These are phyloP conservation scores for Netelia fuscicornis DNA, from an alignment of 2,888 invertebrate genomes.

Conservation along the genomic window DNA sequence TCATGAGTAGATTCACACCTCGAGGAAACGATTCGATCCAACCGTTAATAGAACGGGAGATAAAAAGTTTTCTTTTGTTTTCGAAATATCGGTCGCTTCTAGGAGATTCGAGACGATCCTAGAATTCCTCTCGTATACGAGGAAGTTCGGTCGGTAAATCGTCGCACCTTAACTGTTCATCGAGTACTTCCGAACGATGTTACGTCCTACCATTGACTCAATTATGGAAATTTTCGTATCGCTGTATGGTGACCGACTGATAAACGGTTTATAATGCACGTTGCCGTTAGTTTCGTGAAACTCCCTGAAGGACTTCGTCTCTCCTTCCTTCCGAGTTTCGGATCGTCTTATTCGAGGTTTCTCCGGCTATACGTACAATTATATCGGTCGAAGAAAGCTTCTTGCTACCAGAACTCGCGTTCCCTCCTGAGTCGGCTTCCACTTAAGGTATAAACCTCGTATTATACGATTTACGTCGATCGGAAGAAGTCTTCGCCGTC, in stretches of 20 bases:
- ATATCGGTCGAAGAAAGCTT: constrained; percentile 11
- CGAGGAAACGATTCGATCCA: too few species aligned
- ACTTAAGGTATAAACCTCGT: constrained; percentile 55
- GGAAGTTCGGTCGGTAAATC: too few species aligned
- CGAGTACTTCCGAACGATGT: constrained; percentile 29
- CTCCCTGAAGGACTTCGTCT: constrained; percentile 2
- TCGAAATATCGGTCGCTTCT: too few species aligned
- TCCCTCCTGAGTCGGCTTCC: constrained; percentile 54
- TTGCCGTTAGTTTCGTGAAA: background rate
- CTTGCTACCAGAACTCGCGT: constrained; percentile 12
- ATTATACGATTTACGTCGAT: background rate
- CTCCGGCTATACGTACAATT: background rate
- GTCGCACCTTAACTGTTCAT: background rate
- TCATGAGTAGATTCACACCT: too few species aligned
- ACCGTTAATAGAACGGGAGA: too few species aligned
- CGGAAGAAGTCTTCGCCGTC: background rate
- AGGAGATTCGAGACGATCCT: too few species aligned
- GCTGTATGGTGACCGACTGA: background rate
- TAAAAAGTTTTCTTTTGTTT: too few species aligned
- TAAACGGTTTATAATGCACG: constrained; percentile 3
- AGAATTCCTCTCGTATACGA: too few species aligned
- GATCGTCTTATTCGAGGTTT: constrained; percentile 1
- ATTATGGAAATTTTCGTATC: background rate
- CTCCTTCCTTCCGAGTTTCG: background rate
- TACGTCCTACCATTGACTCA: background rate